Conservation (phyloP, 1,140 invertebrate genomes). For the Drosophila chauvacae region DNA sequence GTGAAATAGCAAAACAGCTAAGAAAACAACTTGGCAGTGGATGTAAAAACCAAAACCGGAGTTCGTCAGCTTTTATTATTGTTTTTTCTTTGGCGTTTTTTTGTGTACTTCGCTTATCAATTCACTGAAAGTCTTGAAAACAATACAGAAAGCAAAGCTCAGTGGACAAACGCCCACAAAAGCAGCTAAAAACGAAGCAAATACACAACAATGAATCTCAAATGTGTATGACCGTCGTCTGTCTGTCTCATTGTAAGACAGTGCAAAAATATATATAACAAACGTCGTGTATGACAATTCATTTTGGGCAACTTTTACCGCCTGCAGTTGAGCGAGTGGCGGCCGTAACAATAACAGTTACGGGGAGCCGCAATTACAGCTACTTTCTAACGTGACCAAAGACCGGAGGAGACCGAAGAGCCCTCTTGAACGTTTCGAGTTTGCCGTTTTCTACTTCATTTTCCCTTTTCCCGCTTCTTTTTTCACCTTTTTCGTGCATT, state of each 20-base stretch:
- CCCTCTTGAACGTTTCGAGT: constrained; percentile 57
- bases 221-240: constrained; percentile 27
- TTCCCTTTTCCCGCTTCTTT: constrained; percentile 19
- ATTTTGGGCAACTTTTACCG: constrained; percentile 72
- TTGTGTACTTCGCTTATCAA: constrained; percentile 28
- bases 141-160: constrained; percentile 12
- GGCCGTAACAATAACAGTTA: constrained; percentile 50
- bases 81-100: constrained; percentile 8
- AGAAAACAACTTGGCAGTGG: constrained; percentile 50
- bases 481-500: constrained; percentile 24
- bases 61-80: constrained; percentile 31
- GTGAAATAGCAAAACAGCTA: constrained; percentile 30
- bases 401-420: constrained; percentile 47
- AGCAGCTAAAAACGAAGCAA: neutral
- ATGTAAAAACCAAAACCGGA: constrained; percentile 46
- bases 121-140: constrained; percentile 18
- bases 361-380: constrained; percentile 64
- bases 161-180: constrained; percentile 32
- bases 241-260: constrained; percentile 16
- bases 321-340: constrained; percentile 46
- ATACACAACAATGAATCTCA: constrained; percentile 42
- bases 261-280: constrained; percentile 38
- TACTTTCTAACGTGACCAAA: constrained; percentile 74
- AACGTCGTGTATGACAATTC: constrained; percentile 59
- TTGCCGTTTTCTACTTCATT: constrained; percentile 48